phyloP scores from a whole-genome alignment of 2,113 vertebrate species.

The Leucopternis melanops region DNA sequence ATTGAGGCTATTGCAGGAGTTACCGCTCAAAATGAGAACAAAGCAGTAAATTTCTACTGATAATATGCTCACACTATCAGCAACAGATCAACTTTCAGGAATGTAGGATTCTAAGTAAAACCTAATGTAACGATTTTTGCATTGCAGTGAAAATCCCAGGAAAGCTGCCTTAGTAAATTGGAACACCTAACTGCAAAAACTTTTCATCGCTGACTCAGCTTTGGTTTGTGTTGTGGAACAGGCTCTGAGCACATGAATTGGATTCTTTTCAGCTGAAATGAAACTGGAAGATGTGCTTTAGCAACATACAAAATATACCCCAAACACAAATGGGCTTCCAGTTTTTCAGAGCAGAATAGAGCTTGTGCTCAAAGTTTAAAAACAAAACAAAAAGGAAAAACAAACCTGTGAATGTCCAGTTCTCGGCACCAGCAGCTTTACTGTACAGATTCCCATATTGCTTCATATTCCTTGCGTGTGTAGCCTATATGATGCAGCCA shows the following conservation, averaged over 20 bases:
- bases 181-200: background rate
- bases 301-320: background rate
- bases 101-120: background rate
- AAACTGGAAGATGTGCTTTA: background rate
- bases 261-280: background rate
- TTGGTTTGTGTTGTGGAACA: background rate
- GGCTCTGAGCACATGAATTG: background rate
- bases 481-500: background rate
- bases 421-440: background rate
- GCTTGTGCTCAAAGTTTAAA: background rate
- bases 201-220: fast-evolving
- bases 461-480: background rate
- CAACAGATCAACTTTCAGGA: background rate
- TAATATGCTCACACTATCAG: background rate
- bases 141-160: background rate
- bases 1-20: background rate
- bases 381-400: background rate
- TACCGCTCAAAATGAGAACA: background rate
- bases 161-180: background rate
- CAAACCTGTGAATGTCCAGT: background rate
- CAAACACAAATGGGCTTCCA: background rate
- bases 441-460: background rate
- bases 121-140: background rate
- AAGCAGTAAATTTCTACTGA: background rate
- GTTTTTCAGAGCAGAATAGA: background rate